Conservation (phyloP, 2,888 invertebrate genomes). For the Lycocerus yunnanus region DNA sequence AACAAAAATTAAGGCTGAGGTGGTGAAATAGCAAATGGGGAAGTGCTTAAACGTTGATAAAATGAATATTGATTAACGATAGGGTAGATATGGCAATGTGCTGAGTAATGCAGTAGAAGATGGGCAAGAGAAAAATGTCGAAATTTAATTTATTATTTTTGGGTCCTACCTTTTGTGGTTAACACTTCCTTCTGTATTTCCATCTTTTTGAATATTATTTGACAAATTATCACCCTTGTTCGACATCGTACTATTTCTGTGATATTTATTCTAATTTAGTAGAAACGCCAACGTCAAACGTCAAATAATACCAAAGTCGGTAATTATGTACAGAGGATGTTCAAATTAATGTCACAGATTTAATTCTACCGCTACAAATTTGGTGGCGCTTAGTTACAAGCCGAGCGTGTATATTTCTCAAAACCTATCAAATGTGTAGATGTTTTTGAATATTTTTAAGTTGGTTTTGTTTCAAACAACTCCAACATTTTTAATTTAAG, state of each 20-base stretch:
- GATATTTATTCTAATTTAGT: background rate
- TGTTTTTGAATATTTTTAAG: too few species aligned
- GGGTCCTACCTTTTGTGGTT: constrained; percentile 57
- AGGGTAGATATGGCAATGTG: background rate
- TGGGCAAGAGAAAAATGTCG: background rate
- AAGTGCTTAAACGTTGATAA: constrained; percentile 13
- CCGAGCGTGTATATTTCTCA: too few species aligned
- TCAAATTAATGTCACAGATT: background rate
- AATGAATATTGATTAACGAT: constrained; percentile 16
- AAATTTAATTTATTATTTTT: background rate
- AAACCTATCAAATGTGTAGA: too few species aligned
- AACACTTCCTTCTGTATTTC: constrained; percentile 56
- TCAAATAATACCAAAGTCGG: background rate
- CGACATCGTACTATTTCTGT: constrained; percentile 46
- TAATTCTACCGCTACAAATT: too few species aligned
- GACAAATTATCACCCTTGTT: constrained; percentile 54
- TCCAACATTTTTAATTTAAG: too few species aligned
- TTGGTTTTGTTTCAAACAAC: too few species aligned
- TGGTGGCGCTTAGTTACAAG: too few species aligned
- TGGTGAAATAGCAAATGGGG: background rate
- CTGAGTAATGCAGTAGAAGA: background rate
- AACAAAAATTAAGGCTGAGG: background rate
- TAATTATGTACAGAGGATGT: background rate
- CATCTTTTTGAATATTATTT: constrained; percentile 56
- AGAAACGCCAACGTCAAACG: background rate